A percentile compares a stretch with the other conserved stretches of the same genome.
These are phyloP conservation scores for Cotesia chilonis DNA, from an alignment of 1,140 invertebrate genomes.

Conservation along the genomic window DNA sequence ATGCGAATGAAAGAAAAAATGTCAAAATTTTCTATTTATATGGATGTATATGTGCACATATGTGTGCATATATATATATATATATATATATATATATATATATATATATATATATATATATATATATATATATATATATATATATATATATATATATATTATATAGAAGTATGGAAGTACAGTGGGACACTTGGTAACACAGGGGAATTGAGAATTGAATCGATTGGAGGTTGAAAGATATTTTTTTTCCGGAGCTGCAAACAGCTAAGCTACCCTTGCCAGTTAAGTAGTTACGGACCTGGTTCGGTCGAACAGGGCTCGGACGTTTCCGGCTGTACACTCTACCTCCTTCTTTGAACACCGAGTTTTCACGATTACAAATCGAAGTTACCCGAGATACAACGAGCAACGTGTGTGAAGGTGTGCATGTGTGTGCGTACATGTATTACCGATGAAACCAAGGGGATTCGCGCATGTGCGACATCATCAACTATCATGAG, in stretches of 20 bases:
- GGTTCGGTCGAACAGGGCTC: slow-evolving; percentile 38
- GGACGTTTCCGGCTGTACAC: slow-evolving; percentile 40
- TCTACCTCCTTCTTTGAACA: slow-evolving; percentile 35
- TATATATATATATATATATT: too few species aligned
- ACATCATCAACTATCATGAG: slow-evolving; percentile 17
- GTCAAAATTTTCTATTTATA: too few species aligned
- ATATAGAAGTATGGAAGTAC: too few species aligned
- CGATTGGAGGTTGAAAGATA: not conserved
- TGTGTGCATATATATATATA: too few species aligned
- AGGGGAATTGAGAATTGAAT: slow-evolving; percentile 22
- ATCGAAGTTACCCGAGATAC: slow-evolving; percentile 24
- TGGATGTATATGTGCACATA: too few species aligned
- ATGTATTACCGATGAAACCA: slow-evolving; percentile 16
- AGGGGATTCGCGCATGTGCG: slow-evolving; percentile 33
- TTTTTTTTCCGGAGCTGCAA: slow-evolving; percentile 3
- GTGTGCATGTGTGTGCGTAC: not conserved
- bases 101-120: too few species aligned
- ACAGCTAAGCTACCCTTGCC: slow-evolving; percentile 12
- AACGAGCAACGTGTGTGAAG: not conserved
- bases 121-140: too few species aligned
- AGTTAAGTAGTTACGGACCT: slow-evolving; percentile 31
- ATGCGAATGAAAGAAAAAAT: too few species aligned
- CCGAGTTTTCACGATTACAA: slow-evolving; percentile 13
- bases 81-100: too few species aligned
- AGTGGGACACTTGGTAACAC: not conserved